Conservation (phyloP, 2,888 invertebrate species). For the Odontomyia ornata region DNA sequence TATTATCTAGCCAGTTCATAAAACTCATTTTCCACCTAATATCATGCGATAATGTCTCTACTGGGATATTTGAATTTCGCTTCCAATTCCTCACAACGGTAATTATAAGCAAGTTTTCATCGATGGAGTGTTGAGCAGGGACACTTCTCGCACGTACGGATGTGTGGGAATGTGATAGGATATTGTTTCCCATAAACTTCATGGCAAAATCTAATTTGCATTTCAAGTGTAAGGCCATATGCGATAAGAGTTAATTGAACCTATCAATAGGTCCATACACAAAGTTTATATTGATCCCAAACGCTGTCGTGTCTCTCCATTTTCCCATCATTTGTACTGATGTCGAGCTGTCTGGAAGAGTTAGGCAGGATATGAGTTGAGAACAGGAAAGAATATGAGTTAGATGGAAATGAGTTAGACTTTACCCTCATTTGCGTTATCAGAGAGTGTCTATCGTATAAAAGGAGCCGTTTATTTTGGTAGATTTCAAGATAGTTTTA, state of each 20-base stretch:
- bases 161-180: slow-evolving; percentile 5
- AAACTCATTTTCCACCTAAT: too few species aligned
- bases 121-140: background rate
- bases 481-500: too few species aligned
- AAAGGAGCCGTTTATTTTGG: too few species aligned
- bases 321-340: too few species aligned
- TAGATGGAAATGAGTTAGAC: too few species aligned
- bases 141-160: background rate
- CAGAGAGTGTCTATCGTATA: too few species aligned
- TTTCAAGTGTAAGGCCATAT: slow-evolving; percentile 40
- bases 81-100: background rate
- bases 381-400: too few species aligned
- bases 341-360: too few species aligned
- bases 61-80: background rate
- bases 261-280: slow-evolving; percentile 40
- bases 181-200: slow-evolving; percentile 34
- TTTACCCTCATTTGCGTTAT: too few species aligned
- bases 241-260: slow-evolving; percentile 46
- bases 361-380: too few species aligned
- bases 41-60: background rate
- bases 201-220: slow-evolving; percentile 44
- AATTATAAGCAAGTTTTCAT: slow-evolving; percentile 22
- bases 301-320: background rate
- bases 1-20: too few species aligned
- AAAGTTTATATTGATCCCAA: slow-evolving; percentile 3